A percentile compares a stretch with the other conserved stretches of the same genome.
Conservation (phyloP, 2,113 vertebrate species). For the Erythrolamprus reginae region DNA sequence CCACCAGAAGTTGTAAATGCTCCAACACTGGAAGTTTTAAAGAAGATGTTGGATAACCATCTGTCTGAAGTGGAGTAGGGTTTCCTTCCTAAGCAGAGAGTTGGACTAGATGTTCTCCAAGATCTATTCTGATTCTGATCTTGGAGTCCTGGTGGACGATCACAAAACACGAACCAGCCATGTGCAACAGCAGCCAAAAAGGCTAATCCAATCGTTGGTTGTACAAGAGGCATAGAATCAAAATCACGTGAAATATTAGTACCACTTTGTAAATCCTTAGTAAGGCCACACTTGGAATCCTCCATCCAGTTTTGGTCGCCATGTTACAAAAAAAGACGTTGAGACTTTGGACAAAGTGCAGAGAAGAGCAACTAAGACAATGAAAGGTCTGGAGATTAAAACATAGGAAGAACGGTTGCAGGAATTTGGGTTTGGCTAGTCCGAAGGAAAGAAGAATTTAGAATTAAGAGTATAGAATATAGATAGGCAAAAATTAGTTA, state of each 20-base stretch:
- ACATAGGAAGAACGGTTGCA: neutral
- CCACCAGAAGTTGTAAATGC: no score
- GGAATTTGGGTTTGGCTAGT: neutral
- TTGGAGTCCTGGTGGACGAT: neutral
- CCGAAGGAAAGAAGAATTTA: neutral
- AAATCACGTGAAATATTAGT: neutral
- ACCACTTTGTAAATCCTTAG: neutral
- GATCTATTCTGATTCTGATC: no score
- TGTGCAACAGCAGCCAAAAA: neutral
- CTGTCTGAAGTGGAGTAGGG: no score
- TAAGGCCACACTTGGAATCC: neutral
- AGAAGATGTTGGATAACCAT: no score
- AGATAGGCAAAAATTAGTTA: no score
- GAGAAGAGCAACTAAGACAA: neutral
- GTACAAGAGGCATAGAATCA: neutral
- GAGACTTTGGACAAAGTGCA: neutral
- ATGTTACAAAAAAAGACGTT: neutral
- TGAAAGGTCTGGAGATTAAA: neutral
- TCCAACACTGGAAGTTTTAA: no score
- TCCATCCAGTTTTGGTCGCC: neutral
- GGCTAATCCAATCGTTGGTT: neutral
- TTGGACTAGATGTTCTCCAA: no score
- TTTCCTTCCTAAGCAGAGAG: no score
- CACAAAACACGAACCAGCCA: neutral
- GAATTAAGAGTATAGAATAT: no score